Base-by-base conservation (phyloP, 2,888 invertebrate species). In the Drosophila kanekoi region DNA sequence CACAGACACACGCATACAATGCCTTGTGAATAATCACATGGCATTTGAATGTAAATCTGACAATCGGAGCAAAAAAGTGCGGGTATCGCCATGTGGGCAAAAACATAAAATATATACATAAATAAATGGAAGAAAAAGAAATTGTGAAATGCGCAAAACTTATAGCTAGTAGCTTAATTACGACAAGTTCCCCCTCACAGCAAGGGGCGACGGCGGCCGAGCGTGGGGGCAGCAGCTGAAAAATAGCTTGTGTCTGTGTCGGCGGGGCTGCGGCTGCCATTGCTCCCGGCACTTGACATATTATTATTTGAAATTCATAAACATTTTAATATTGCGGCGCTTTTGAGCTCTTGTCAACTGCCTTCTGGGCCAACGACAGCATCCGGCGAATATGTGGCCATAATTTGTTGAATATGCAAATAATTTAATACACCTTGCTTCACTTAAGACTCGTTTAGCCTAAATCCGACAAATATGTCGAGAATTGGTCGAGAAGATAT, bases 11-110 rank as follows among this genome's bases (percentile, higher is more conserved):
- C 28, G 28, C 28, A 8, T 8, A 44, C 48, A 51, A 47, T 65
- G 38, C 52, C 54, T 72, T 69, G 65, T 72, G 79, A 81, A 82
- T 84, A 84, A 84, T 84, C 81, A 79, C 71, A 69, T 41, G 51
- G 59, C 78, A 61, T 81, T 81, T 81, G 53, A 78, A 68, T 69
- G 77, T 76, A 68, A 76, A 73, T 64, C 69, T 52, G 18, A 18
- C 18, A 18, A 18, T 18, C 18, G 18, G 57, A 68, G 49, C 54
- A 54, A 72, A 68, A 68, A 72, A 75, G 59, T 77, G 43, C 66
- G 56, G 18, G 18, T 18, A 18, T 18, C 18, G 66, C 49, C 51
- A 66, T 60, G 18, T 48, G 32, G 33, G 11, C 16, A 72, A 56
- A 54, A 10, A 49, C 49, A 65, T 40, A 44, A 58, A 61, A 48